These are phyloP conservation scores for Capreolus pygargus DNA, from an alignment of 2,113 vertebrate species.

Conservation along the genomic window DNA sequence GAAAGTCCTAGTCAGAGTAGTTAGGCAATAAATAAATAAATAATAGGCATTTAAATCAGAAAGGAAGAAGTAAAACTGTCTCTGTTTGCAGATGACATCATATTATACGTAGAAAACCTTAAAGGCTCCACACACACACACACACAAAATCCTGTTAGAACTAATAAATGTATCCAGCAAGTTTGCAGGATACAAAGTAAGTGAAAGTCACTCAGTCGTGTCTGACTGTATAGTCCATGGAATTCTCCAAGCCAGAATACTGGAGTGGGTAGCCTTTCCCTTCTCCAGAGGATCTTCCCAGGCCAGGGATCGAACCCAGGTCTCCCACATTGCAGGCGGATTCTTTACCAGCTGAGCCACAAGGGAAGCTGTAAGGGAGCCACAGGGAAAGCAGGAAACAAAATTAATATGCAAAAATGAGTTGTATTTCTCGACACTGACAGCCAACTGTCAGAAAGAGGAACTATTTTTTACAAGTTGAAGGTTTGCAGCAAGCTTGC, in stretches of 20 bases:
- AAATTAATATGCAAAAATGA: not conserved
- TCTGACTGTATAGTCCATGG: not conserved
- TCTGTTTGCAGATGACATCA: not conserved
- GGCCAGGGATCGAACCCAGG: not conserved
- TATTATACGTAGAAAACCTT: not conserved
- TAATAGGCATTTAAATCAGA: not conserved
- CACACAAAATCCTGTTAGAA: not conserved
- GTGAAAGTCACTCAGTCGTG: not conserved
- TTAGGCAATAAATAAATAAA: not conserved
- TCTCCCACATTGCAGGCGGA: rapidly evolving
- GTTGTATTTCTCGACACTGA: not conserved
- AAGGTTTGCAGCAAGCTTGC: not conserved
- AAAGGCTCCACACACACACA: not conserved
- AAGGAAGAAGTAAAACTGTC: not conserved
- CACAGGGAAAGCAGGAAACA: not conserved
- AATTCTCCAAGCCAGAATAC: not conserved
- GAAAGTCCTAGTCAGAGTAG: not conserved
- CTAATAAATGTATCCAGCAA: not conserved
- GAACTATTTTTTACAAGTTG: not conserved
- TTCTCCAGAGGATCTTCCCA: not conserved
- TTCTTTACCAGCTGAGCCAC: not conserved
- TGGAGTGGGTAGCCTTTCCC: not conserved
- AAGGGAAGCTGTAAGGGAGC: not conserved
- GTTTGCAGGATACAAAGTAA: not conserved
- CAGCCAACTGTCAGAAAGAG: not conserved